These are phyloP conservation scores for Puffinus mauretanicus DNA, from an alignment of 2,113 vertebrate genomes.

Conservation along the genomic window DNA sequence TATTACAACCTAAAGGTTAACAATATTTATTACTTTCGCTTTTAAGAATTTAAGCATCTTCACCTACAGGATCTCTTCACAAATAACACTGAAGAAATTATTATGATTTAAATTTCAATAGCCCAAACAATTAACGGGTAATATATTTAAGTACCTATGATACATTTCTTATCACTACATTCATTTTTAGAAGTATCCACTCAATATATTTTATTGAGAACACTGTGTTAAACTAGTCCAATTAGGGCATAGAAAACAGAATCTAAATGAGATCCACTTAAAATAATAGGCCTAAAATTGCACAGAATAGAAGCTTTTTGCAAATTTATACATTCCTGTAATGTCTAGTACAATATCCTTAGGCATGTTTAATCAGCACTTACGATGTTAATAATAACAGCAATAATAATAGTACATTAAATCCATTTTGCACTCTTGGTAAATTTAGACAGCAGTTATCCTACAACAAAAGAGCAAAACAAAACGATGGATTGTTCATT, in stretches of 20 bases:
- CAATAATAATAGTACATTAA: slow-evolving; percentile 69
- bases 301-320: slow-evolving; percentile 75
- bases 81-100: neutral
- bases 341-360: slow-evolving; percentile 79
- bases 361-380: slow-evolving; percentile 75
- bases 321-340: slow-evolving; percentile 77
- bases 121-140: neutral
- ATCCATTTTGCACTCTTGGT: slow-evolving; percentile 41
- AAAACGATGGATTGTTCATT: neutral
- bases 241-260: slow-evolving; percentile 72
- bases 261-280: slow-evolving; percentile 76
- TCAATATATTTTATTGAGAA: slow-evolving; percentile 55
- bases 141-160: neutral
- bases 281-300: slow-evolving; percentile 76
- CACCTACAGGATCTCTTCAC: neutral
- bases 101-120: neutral
- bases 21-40: neutral
- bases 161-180: neutral
- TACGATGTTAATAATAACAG: slow-evolving; percentile 62
- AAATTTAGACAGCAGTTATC: slow-evolving; percentile 43
- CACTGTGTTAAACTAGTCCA: slow-evolving; percentile 62
- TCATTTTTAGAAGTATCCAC: slow-evolving; percentile 36
- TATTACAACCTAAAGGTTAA: neutral
- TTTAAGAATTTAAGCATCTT: neutral
- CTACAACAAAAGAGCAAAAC: slow-evolving; percentile 36